Base-by-base conservation (phyloP, 2,888 invertebrate species). In the Frankliniella intonsa region DNA sequence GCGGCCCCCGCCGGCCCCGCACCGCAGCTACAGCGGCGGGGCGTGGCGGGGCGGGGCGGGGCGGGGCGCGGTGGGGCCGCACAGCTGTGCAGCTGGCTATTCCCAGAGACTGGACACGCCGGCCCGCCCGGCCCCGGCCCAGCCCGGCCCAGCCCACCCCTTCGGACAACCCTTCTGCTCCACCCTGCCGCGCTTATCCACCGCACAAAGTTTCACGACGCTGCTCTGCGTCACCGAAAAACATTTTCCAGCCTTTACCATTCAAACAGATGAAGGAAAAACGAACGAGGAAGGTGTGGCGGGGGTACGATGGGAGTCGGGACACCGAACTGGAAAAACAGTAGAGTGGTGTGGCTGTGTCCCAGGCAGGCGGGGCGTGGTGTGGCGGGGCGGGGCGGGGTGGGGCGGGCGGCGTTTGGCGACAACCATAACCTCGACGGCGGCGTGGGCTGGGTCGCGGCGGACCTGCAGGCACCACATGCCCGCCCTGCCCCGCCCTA, bases 51-150 rank as follows among this genome's bases (percentile, higher is more conserved):
- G 12, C 17, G 55, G 5, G 14, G 19, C 55, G 38, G 2, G 19
- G 55, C 55, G 55, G 55, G 55, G 55, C 55, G 19, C 14, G 5
- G 55, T 9, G 69, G 69, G 25, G 11, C 25, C 62, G 55, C 25
- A 76, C 69, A 76, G 69, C 69, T 76, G 69, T 22, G 25, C 69
- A 76, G 69, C 69, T 76, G 69, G 22, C 69, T 22, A 76, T 76
- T 76, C 69, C 69, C 69, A 76, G n/a, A 22, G 69, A 10, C 69
- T 9, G 69, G 69, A 76, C 69, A 62, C 25, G 25, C 22, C 69
- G 5, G 22, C 69, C 55, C 55, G n/a, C 55, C 62, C 69, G 11
- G 11, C 69, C 69, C 69, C 65, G 17, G 17, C 65, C 65, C 65
- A 9, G 2, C 65, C 65, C 65, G 51, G 10, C 51, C 12, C 51